phyloP scores from a whole-genome alignment of 2,113 vertebrate genomes.

The Callionymus lyra region DNA sequence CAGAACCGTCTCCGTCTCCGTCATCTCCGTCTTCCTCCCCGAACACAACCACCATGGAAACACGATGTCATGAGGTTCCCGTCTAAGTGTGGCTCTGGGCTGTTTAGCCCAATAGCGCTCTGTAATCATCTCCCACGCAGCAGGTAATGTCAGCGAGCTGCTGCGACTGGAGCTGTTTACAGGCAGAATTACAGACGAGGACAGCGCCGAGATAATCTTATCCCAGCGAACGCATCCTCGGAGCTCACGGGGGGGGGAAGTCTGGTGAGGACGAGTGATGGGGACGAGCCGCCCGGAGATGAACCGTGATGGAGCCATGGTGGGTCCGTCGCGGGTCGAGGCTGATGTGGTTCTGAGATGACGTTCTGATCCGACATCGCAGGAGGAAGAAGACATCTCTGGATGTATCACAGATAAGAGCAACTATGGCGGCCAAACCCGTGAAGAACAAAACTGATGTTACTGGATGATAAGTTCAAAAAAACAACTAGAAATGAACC shows the following conservation, averaged over 20 bases:
- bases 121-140: constrained; percentile 57
- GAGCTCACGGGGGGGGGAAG: not conserved
- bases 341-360: too few relatives aligned
- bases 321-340: constrained; percentile 10
- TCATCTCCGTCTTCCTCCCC: too few relatives aligned
- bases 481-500: too few relatives aligned
- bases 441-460: too few relatives aligned
- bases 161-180: constrained; percentile 57
- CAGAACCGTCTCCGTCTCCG: too few relatives aligned
- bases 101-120: constrained; percentile 46
- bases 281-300: constrained; percentile 15
- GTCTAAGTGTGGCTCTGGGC: constrained; percentile 30
- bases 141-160: constrained; percentile 58
- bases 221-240: constrained; percentile 36
- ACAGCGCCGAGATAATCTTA: constrained; percentile 49
- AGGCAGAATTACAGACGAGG: constrained; percentile 57
- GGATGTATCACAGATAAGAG: too few relatives aligned
- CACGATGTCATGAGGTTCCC: constrained; percentile 37
- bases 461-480: too few relatives aligned
- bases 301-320: constrained; percentile 8
- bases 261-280: constrained; percentile 25
- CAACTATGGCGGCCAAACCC: too few relatives aligned
- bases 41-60: constrained; percentile 23
- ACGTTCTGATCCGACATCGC: too few relatives aligned
- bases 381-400: too few relatives aligned